Base-by-base conservation (phyloP, 2,888 invertebrate species). In the Acanthopleura granulata region DNA sequence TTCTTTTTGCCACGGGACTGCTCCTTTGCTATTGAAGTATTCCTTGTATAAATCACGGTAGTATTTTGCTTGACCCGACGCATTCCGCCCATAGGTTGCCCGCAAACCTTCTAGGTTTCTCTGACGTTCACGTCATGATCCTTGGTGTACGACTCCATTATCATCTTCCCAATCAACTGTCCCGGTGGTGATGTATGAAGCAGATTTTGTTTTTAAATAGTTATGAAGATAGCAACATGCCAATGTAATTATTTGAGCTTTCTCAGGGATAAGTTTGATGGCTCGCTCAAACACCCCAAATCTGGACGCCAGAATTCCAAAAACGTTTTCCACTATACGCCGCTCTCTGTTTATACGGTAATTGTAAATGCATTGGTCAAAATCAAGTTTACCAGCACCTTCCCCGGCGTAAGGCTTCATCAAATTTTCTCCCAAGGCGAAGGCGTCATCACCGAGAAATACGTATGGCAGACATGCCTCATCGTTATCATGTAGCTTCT, bases 181-280 rank as follows among this genome's bases (percentile, higher is more conserved):
- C 72, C 69, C 69, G 16, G 12, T 73, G n/a, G 40, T 72, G n/a
- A 73, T 74, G 40, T 73, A 75, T 49, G 30, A 62, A 15, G 16
- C 61, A 16, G 73, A 73, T 61, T 75, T 75, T 29, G 27, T 73
- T 29, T 49, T 27, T 0, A 75, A 73, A 51, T 75, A 76, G 49
- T 76, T 76, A 57, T 70, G 74, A 75, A 76, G 57, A 49, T 74
- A 76, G 66, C 76, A 74, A 62, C 74, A 76, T 3, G 76, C 74
- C 61, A 76, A 49, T 15, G 72, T 72, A 27, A 77, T 49, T 14
- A 29, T 75, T 25, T n/a, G 22, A 18, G 72, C 75, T 25, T 71
- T 77, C 18, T 77, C 75, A 18, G 72, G 77, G 16, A 61, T 40
- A 57, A 77, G 77, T 16, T 22, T 25, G n/a, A 75, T 77, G 15